These are phyloP conservation scores for Pogonognathellus flavescens DNA, from an alignment of 1,140 invertebrate species.

Conservation along the genomic window DNA sequence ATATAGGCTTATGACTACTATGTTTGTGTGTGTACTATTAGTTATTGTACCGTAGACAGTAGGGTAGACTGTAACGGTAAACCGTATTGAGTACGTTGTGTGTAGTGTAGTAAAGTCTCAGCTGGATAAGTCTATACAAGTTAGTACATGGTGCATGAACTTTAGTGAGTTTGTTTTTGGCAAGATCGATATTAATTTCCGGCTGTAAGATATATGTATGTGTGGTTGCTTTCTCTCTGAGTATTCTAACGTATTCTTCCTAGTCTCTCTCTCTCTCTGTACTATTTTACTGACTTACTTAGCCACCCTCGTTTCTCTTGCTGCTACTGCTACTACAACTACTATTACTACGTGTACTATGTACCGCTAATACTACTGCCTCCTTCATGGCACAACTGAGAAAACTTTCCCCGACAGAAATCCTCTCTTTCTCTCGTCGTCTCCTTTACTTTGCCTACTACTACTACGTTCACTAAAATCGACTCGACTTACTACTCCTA, in stretches of 20 bases:
- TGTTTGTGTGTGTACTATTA: not conserved
- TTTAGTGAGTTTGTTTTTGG: constrained; percentile 45
- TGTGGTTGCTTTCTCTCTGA: not conserved
- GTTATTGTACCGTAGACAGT: not conserved
- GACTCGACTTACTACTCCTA: constrained; percentile 1
- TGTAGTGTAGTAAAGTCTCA: not conserved
- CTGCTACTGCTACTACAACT: not conserved
- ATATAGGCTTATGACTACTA: not conserved
- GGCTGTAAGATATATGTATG: constrained; percentile 38
- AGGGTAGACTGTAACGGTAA: not conserved
- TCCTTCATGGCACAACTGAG: constrained; percentile 4
- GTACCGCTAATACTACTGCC: not conserved
- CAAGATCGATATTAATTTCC: constrained; percentile 47
- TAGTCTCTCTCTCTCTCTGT: not conserved
- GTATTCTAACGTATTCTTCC: not conserved
- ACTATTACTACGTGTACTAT: not conserved
- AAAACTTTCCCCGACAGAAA: constrained; percentile 17
- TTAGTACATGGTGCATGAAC: constrained; percentile 45
- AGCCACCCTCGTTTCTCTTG: not conserved
- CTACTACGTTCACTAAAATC: not conserved
- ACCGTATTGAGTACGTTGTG: not conserved
- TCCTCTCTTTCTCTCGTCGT: not conserved
- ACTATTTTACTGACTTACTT: not conserved
- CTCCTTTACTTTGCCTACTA: no score
- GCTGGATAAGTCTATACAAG: not conserved